phyloP scores from a whole-genome alignment of 2,113 vertebrate species.

The Eulemur macaco region DNA sequence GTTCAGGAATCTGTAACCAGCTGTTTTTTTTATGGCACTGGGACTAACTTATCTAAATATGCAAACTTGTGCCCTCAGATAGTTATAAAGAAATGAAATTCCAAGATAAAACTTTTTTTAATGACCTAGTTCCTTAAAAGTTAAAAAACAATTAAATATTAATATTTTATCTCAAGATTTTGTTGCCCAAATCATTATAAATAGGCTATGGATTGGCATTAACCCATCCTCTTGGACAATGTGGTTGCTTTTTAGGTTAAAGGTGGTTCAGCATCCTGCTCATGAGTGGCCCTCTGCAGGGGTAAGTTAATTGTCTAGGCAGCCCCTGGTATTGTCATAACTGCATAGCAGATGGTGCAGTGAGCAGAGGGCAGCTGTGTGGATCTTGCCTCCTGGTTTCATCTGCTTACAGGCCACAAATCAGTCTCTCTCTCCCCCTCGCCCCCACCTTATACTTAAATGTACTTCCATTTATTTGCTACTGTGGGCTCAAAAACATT shows the following conservation, averaged over 20 bases:
- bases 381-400: neutral
- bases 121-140: neutral
- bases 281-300: neutral
- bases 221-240: neutral
- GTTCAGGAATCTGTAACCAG: neutral
- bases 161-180: neutral
- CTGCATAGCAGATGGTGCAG: conserved; percentile 19
- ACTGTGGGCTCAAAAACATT: neutral
- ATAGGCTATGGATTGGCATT: neutral
- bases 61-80: neutral
- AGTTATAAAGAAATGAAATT: conserved; percentile 34
- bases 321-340: neutral
- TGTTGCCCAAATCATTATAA: conserved; percentile 3
- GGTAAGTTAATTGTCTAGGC: conserved; percentile 6
- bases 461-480: neutral
- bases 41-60: neutral
- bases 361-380: neutral
- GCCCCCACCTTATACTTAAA: too few species aligned
- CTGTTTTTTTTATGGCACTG: neutral
- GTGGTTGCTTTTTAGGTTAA: conserved; percentile 27
- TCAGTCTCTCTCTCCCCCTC: neutral
- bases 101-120: neutral
- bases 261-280: neutral
- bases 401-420: neutral
- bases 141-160: neutral